A percentile compares a stretch with the other conserved stretches of the same genome.
Conservation (phyloP, 2,113 vertebrate species). For the Nesoenas mayeri region DNA sequence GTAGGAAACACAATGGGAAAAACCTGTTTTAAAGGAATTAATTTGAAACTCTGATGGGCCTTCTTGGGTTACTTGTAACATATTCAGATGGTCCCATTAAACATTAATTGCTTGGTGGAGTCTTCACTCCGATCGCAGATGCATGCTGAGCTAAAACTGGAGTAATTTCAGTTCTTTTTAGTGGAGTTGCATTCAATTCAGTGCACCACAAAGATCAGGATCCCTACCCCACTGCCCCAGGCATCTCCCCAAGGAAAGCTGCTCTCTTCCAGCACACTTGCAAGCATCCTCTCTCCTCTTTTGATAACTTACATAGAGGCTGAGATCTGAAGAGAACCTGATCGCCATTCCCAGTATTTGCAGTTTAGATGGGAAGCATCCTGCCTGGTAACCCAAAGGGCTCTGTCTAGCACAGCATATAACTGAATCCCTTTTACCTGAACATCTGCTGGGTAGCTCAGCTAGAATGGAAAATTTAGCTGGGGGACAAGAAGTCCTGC, state of each 20-base stretch:
- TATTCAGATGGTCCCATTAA: background rate
- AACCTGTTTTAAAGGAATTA: background rate
- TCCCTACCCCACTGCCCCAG: background rate
- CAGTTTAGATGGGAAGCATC: background rate
- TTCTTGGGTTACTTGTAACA: slow-evolving; percentile 22
- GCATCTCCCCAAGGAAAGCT: background rate
- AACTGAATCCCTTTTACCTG: background rate
- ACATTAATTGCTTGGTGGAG: background rate
- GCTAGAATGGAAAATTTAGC: background rate
- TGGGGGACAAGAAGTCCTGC: background rate
- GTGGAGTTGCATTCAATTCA: background rate
- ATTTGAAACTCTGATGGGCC: background rate
- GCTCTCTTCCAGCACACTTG: background rate
- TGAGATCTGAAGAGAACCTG: background rate
- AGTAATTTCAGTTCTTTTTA: slow-evolving; percentile 13
- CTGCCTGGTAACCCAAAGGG: background rate
- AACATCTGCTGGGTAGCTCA: background rate
- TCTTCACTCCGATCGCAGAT: background rate
- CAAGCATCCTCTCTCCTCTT: background rate
- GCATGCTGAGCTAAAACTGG: background rate
- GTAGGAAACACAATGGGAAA: background rate
- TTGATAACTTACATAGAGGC: background rate
- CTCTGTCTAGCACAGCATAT: background rate
- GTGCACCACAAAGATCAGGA: background rate
- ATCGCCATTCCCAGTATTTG: rapidly evolving